Percentiles rank a stretch among this genome's conserved stretches.
Conservation (phyloP, 2,113 vertebrate species). For the Ageneiosus marmoratus region DNA sequence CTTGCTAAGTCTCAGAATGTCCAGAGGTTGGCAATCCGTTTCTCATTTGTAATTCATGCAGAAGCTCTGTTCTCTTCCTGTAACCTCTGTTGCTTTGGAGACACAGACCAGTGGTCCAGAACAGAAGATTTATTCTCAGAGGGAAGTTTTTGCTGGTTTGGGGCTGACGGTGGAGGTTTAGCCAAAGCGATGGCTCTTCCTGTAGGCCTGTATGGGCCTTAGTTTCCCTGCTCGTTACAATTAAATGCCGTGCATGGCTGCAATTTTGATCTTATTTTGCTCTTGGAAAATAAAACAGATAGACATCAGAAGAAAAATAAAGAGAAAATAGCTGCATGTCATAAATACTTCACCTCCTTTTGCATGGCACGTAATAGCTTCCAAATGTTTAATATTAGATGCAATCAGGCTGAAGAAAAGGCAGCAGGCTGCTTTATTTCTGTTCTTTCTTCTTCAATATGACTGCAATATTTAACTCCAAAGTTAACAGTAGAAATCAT, state of each 20-base stretch:
- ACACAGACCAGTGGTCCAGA: slow-evolving; percentile 34
- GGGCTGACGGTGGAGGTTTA: slow-evolving; percentile 43
- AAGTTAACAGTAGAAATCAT: slow-evolving; percentile 55
- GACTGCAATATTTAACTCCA: slow-evolving; percentile 41
- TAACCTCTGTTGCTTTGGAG: slow-evolving; percentile 9
- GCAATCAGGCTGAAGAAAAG: slow-evolving; percentile 51
- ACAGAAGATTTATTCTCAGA: slow-evolving; percentile 60
- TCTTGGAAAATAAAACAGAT: slow-evolving; percentile 66
- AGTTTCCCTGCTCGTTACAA: slow-evolving; percentile 59
- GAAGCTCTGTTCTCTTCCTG: background rate
- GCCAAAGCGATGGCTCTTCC: slow-evolving; percentile 58
- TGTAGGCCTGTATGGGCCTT: slow-evolving; percentile 54
- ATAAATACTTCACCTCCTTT: slow-evolving; percentile 63
- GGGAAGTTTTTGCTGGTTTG: slow-evolving; percentile 52
- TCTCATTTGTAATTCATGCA: slow-evolving; percentile 13
- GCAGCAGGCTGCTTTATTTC: slow-evolving; percentile 35
- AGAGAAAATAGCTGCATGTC: slow-evolving; percentile 63
- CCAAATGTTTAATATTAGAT: slow-evolving; percentile 66
- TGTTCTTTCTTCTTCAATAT: slow-evolving; percentile 1
- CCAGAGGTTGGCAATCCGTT: background rate
- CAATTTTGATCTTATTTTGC: slow-evolving; percentile 72
- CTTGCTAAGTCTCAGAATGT: background rate
- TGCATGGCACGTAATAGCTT: slow-evolving; percentile 52
- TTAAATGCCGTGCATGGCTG: slow-evolving; percentile 68
- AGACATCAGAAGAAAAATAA: slow-evolving; percentile 67